These are phyloP conservation scores for Rallus limicola DNA, from an alignment of 2,113 vertebrate species.

Conservation along the genomic window DNA sequence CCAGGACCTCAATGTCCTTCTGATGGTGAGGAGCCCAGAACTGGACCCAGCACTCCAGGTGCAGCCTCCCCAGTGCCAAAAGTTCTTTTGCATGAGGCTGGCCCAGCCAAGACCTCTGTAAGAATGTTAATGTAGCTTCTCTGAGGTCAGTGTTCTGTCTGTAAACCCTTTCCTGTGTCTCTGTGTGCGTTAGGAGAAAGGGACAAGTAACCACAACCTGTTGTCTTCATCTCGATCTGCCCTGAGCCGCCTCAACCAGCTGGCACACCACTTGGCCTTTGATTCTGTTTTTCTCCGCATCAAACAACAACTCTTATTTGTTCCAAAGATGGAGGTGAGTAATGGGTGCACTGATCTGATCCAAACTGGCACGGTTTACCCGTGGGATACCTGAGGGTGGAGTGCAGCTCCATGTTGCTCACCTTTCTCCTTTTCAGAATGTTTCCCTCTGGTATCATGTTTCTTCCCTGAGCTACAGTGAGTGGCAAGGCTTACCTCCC, in stretches of 20 bases:
- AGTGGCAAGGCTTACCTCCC: neutral
- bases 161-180: neutral
- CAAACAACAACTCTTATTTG: constrained; percentile 89
- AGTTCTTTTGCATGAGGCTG: neutral
- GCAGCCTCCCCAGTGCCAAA: neutral
- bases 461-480: neutral
- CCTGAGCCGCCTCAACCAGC: constrained; percentile 91
- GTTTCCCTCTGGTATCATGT: neutral
- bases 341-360: neutral
- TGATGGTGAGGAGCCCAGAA: too few relatives aligned
- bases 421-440: neutral
- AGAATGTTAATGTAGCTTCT: neutral
- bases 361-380: neutral
- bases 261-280: constrained; percentile 93
- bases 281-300: constrained; percentile 97
- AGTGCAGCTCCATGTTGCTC: fast-evolving
- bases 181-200: constrained; percentile 85
- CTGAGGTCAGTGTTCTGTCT: neutral
- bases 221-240: constrained; percentile 78
- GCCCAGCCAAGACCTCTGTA: neutral
- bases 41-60: too few relatives aligned
- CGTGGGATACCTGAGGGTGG: neutral
- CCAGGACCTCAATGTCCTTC: too few relatives aligned
- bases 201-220: constrained; percentile 86
- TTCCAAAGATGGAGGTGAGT: constrained; percentile 90